Base-by-base conservation (phyloP, 1,140 invertebrate genomes). In the Eubasilissa regina region DNA sequence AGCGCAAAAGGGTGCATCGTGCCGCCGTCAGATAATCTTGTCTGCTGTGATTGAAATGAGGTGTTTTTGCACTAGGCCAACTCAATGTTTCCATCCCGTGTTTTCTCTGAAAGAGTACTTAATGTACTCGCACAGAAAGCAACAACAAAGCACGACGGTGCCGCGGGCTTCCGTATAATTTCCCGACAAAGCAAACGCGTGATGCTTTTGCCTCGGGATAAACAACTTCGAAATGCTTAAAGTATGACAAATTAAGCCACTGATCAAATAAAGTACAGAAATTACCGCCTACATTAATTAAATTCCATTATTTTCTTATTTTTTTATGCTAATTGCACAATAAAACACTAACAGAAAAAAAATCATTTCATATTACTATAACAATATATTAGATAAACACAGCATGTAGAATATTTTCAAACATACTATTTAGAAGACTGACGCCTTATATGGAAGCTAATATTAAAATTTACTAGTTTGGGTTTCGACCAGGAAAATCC, bases 141-240 rank as follows among this genome's bases (percentile, higher is more conserved):
- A 56, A 25, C 72, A 74, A 74, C 72, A 74, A 74, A 74, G 72
- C 72, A 53, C 53, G n/a, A 21, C 56, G 10, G 8, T 19, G 75
- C 75, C 75, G 47, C 15, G 9, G 75, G 75, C 75, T 17, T 17
- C 60, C 75, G 62, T 77, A 77, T 66, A 77, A 77, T 77, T 77
- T 55, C 60, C 35, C 75, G 62, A 77, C 75, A 77, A 77, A 77
- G 75, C 51, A 43, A 53, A 66, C 62, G 60, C 75, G 62, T 56
- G 60, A 53, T 64, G 17, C 43, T 60, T 19, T 47, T 43, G 62
- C 62, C 62, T 44, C 13, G 62, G 43, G 62, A 25, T 45, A 43
- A 13, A 66, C 62, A 66, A 66, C 62, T 66, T 66, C 62, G 10
- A 45, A 43, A 66, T 43, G 62, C 62, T 35, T 44, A 44, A 66